Base-by-base conservation (phyloP, 2,888 invertebrate species). In the Uloborus plumipes region DNA sequence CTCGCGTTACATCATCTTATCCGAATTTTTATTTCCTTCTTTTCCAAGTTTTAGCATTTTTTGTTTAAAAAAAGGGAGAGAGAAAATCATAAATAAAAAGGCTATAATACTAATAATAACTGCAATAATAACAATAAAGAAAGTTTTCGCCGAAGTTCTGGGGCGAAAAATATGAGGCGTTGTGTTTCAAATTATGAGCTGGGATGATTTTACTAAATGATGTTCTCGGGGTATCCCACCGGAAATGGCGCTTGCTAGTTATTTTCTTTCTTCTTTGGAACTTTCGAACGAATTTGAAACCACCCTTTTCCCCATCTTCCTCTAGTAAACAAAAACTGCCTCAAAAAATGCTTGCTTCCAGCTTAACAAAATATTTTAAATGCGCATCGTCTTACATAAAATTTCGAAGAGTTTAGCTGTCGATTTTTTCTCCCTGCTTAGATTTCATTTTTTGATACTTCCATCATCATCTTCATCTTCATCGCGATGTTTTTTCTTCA, bases 101-200 rank as follows among this genome's bases (percentile, higher is more conserved):
- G 39, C 39, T 39, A 39, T 39, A 39, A 39, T 39, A 39, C 39
- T 39, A 39, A 39, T 39, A 39, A 39, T 39, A 39, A 39, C 39
- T 39, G 39, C 39, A 39, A 39, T 39, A 39, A 39, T 39, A 39
- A 39, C 39, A 39, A 39, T 39, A 39, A 39, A 39, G 39, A 39
- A 39, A 39, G 6, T 39, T 39, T 39, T 11, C 39, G 3, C 7
- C 39, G 39, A 39, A 39, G 39, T 39, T 39, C 39, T 39, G 39
- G 39, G 11, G 11, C 39, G 39, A 11, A 39, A 39, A 39, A 39
- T 7, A 39, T 39, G 39, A 39, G 70, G 77, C 53, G 77, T 78
- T 71, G 58, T 78, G 77, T 78, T 78, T 71, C 77, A 78, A 78
- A 78, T 78, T 78, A 78, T 71, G 70, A 64, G 53, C 69, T 55